These are phyloP conservation scores for fruit fly (Drosophila melanogaster) DNA, from an alignment of 1,140 invertebrate species.

Conservation along the genomic window DNA sequence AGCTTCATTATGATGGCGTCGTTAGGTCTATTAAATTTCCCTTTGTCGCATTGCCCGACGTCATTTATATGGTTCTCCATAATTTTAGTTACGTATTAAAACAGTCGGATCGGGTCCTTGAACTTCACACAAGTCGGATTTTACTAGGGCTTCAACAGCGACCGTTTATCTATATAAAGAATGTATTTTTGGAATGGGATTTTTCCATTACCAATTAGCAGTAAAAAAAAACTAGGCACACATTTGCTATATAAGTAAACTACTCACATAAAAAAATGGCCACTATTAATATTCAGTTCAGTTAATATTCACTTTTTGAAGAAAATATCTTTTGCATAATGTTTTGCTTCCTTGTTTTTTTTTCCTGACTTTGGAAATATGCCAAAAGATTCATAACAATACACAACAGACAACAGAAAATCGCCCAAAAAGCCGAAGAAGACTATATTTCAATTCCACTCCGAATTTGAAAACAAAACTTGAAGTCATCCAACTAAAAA, in stretches of 20 bases:
- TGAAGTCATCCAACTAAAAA: not conserved
- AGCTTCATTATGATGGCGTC: conserved; percentile 70
- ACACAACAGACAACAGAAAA: too few species aligned
- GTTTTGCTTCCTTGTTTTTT: too few species aligned
- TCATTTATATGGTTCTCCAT: conserved; percentile 12
- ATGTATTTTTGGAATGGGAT: not conserved
- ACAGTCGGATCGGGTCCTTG: conserved; percentile 44
- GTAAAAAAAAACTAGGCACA: too few species aligned
- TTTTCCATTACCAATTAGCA: not conserved
- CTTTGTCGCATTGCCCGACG: conserved; percentile 12
- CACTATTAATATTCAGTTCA: too few species aligned
- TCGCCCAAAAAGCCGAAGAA: too few species aligned
- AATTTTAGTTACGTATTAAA: conserved; percentile 55
- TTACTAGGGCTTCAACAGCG: not conserved
- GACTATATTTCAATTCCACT: not conserved
- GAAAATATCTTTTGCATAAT: too few species aligned
- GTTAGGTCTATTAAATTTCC: conserved; percentile 55
- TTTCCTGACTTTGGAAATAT: too few species aligned
- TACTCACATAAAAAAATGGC: too few species aligned
- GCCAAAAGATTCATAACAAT: too few species aligned
- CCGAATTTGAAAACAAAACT: not conserved
- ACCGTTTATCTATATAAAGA: not conserved
- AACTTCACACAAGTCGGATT: conserved; percentile 35
- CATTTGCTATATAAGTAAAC: too few species aligned
- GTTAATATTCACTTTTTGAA: too few species aligned